These are phyloP conservation scores for Salmo trutta DNA, from an alignment of 2,797 vertebrate species.

Conservation along the genomic window DNA sequence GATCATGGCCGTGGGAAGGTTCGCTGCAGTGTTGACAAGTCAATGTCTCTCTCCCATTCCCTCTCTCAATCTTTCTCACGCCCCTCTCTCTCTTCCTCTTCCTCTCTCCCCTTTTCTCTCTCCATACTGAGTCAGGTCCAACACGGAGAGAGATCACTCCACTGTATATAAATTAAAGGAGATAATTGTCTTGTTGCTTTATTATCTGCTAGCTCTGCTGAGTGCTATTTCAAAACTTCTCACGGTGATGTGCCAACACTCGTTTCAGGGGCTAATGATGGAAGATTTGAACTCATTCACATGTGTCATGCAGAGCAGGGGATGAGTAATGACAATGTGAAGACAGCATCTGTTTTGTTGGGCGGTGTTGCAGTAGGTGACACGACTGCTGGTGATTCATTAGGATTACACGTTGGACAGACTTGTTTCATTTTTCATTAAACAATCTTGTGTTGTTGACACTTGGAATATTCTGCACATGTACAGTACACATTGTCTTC, in stretches of 20 bases:
- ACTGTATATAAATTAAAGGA: conserved; percentile 65
- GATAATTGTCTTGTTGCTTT: conserved; percentile 59
- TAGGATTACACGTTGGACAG: conserved; percentile 21
- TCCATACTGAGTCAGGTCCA: background rate
- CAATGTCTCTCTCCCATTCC: conserved; percentile 18
- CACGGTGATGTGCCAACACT: conserved; percentile 16
- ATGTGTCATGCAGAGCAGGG: conserved; percentile 31
- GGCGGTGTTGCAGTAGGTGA: conserved; percentile 38
- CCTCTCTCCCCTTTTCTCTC: background rate
- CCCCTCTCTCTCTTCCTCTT: background rate
- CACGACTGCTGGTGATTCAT: conserved; percentile 43
- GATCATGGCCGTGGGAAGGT: conserved; percentile 51
- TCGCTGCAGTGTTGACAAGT: conserved; percentile 59
- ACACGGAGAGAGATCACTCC: conserved; percentile 62
- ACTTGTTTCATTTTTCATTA: conserved; percentile 32
- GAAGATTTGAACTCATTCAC: conserved; percentile 42
- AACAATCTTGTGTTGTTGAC: conserved; percentile 47
- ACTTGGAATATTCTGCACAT: conserved; percentile 5
- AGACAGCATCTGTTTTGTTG: conserved; percentile 36
- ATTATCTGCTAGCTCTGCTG: conserved; percentile 42
- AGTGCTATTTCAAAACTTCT: conserved; percentile 45
- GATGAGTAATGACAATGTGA: conserved; percentile 35
- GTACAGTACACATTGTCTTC: conserved; percentile 23
- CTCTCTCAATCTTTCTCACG: background rate
- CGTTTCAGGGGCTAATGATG: conserved; percentile 54